phyloP scores from a whole-genome alignment of 2,888 invertebrate genomes.

The Ichneumon xanthorius region DNA sequence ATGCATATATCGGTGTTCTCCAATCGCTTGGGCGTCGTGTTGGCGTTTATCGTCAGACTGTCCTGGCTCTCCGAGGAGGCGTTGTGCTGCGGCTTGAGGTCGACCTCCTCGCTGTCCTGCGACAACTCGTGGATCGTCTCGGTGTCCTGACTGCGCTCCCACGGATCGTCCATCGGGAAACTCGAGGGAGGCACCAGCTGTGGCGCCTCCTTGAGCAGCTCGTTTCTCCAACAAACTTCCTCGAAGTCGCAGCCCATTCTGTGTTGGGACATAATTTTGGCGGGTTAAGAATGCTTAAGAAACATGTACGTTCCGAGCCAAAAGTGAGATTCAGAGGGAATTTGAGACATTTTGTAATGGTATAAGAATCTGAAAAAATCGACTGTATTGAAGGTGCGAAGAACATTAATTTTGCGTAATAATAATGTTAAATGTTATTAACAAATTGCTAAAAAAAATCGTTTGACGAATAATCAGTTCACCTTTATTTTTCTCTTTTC shows the following conservation, averaged over 20 bases:
- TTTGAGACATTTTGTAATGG: no score
- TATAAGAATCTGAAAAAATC: no score
- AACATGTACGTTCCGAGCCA: no score
- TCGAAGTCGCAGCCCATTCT: slow-evolving; percentile 87
- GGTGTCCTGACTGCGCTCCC: slow-evolving; percentile 83
- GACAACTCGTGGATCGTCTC: slow-evolving; percentile 80
- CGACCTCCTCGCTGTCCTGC: slow-evolving; percentile 78
- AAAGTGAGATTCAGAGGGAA: no score
- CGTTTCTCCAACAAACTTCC: slow-evolving; percentile 86
- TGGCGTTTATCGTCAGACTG: slow-evolving; percentile 73
- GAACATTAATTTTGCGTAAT: not conserved
- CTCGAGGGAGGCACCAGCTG: slow-evolving; percentile 84
- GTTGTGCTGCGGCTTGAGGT: slow-evolving; percentile 72
- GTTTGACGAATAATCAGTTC: no score
- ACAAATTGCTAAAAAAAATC: not conserved
- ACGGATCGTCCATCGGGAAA: slow-evolving; percentile 77
- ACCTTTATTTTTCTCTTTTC: no score
- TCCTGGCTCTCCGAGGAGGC: slow-evolving; percentile 76
- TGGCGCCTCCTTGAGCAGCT: slow-evolving; percentile 85
- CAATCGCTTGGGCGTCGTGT: slow-evolving; percentile 69
- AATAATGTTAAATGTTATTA: not conserved
- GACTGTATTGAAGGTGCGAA: no score
- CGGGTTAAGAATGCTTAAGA: no score
- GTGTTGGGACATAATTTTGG: not conserved
- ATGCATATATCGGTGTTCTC: slow-evolving; percentile 77